Evolutionary conservation across 2,888 invertebrate species (phyloP).

Genomic region (Cephonodes hylas): DNA sequence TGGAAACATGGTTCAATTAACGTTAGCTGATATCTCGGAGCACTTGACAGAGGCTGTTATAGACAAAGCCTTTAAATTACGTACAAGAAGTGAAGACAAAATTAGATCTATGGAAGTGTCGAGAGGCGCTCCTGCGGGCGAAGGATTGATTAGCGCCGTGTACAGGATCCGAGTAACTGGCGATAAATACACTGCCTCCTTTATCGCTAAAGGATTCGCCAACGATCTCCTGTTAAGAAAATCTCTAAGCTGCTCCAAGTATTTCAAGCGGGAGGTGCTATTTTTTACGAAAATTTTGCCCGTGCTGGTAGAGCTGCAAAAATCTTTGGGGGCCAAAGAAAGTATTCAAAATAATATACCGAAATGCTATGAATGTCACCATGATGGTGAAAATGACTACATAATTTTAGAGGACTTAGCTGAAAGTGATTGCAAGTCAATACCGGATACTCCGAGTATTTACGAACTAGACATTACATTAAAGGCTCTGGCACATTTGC

Average conservation of each 20-base stretch:
- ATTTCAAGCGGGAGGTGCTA: slow-evolving; percentile 44
- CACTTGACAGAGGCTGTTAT: slow-evolving; percentile 43
- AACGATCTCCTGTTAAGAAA: slow-evolving; percentile 37
- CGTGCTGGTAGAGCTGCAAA: slow-evolving; percentile 38
- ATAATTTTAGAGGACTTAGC: slow-evolving; percentile 51
- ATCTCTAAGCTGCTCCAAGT: slow-evolving; percentile 35
- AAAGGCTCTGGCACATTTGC: slow-evolving; percentile 51
- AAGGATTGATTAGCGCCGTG: slow-evolving; percentile 52
- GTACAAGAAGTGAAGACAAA: slow-evolving; percentile 42
- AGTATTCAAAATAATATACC: slow-evolving; percentile 43
- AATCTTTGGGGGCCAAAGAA: slow-evolving; percentile 41
- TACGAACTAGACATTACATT: slow-evolving; percentile 39
- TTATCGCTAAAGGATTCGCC: slow-evolving; percentile 48
- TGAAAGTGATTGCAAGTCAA: slow-evolving; percentile 34
- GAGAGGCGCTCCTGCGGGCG: slow-evolving; percentile 47
- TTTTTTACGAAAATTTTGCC: slow-evolving; percentile 49
- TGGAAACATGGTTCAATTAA: slow-evolving; percentile 39
- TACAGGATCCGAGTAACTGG: slow-evolving; percentile 46
- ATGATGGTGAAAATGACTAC: slow-evolving; percentile 48
- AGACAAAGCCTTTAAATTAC: slow-evolving; percentile 41
- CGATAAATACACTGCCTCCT: slow-evolving; percentile 29
- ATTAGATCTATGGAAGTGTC: slow-evolving; percentile 37
- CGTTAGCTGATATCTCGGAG: slow-evolving; percentile 43
- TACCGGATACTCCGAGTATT: slow-evolving; percentile 34
- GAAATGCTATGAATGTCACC: slow-evolving; percentile 39